phyloP scores from a whole-genome alignment of 2,113 vertebrate genomes.

The Leiothrix lutea region DNA sequence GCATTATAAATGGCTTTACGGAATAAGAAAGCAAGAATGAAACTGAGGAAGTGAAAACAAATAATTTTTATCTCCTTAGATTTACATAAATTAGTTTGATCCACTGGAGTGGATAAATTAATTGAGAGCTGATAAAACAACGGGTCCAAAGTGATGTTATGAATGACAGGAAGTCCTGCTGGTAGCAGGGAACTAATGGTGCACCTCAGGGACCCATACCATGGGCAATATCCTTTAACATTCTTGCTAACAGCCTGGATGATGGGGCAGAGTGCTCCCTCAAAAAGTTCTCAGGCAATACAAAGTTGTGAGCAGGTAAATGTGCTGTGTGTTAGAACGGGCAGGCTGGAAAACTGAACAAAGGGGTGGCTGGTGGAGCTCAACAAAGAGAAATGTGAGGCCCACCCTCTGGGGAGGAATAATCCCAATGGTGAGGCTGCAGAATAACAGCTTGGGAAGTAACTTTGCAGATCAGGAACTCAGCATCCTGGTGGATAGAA shows the following conservation, averaged over 20 bases:
- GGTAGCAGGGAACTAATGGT: not conserved
- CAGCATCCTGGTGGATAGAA: not conserved
- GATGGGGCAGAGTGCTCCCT: not conserved
- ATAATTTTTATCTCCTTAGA: not conserved
- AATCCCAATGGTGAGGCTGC: not conserved
- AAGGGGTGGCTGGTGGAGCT: not conserved
- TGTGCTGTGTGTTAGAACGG: not conserved
- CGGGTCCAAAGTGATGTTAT: too few species aligned
- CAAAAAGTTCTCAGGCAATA: not conserved
- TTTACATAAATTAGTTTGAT: not conserved
- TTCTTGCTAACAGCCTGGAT: not conserved
- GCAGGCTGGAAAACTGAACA: not conserved
- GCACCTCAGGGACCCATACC: accelerated
- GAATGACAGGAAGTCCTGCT: not conserved
- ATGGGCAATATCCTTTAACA: not conserved
- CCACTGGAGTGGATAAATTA: not conserved
- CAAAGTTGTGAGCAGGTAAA: not conserved
- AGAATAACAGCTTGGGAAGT: not conserved
- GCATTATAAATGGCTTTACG: not conserved
- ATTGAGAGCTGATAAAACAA: not conserved
- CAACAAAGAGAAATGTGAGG: not conserved
- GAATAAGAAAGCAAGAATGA: not conserved
- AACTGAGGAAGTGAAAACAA: not conserved
- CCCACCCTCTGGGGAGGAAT: not conserved
- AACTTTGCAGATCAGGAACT: not conserved